Conservation (phyloP, 2,797 vertebrate genomes). For the Mormyrops attenuatus region DNA sequence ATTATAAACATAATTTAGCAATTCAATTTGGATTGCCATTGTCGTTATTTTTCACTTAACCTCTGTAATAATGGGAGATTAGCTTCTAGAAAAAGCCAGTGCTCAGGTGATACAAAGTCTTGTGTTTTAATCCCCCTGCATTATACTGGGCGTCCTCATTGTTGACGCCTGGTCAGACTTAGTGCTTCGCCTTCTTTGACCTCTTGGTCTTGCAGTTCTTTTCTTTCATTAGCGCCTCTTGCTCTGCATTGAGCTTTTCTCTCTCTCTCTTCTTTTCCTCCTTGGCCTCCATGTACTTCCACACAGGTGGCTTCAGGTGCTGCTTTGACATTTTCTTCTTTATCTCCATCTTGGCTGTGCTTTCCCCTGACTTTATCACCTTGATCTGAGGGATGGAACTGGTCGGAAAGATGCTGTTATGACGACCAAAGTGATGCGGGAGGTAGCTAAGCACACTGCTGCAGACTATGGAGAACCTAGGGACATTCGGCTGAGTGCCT, state of each 20-base stretch:
- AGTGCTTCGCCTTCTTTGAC: constrained; percentile 32
- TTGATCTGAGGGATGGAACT: constrained; percentile 68
- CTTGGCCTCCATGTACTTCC: constrained; percentile 72
- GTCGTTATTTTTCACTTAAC: background rate
- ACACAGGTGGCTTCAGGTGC: constrained; percentile 65
- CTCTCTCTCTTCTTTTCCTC: constrained; percentile 58
- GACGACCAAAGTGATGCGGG: constrained; percentile 44
- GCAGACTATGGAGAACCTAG: constrained; percentile 52
- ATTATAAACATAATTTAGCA: background rate
- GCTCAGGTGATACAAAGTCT: background rate
- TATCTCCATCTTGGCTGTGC: constrained; percentile 40
- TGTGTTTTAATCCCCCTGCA: background rate
- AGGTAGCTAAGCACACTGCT: constrained; percentile 47
- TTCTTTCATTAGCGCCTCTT: constrained; percentile 36
- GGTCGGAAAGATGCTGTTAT: constrained; percentile 58
- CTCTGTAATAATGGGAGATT: background rate
- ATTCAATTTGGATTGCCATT: background rate
- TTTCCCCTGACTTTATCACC: constrained; percentile 51
- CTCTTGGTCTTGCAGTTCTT: constrained; percentile 24
- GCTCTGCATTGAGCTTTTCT: constrained; percentile 50
- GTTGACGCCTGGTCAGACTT: background rate
- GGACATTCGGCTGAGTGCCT: constrained; percentile 35
- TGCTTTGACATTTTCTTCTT: constrained; percentile 22
- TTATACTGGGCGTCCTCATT: background rate
- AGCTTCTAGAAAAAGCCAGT: background rate